phyloP scores from a whole-genome alignment of 2,113 vertebrate genomes.

The Pipra filicauda region DNA sequence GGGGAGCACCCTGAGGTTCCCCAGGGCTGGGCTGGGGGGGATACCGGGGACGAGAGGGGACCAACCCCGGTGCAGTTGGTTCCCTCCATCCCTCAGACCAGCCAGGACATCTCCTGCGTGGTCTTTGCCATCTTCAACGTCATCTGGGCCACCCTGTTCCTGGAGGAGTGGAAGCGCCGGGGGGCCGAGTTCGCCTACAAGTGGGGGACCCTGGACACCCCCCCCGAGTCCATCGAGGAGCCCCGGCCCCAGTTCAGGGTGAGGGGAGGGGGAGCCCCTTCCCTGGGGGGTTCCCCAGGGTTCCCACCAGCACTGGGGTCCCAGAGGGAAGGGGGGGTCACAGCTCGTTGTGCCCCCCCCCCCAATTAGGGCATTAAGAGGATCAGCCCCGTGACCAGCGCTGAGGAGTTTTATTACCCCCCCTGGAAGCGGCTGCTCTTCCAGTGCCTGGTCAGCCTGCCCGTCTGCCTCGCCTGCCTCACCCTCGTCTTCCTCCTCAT shows the following conservation, averaged over 20 bases:
- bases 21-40: rapidly evolving
- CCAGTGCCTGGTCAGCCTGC: constrained; percentile 92
- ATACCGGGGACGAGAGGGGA: rapidly evolving
- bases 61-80: background rate
- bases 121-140: constrained; percentile 97
- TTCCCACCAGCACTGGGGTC: background rate
- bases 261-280: background rate
- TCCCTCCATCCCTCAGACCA: constrained; percentile 77
- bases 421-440: constrained; percentile 92
- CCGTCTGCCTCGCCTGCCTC: constrained; percentile 90
- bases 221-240: constrained; percentile 89
- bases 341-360: rapidly evolving
- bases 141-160: constrained; percentile 93
- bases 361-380: constrained; percentile 82
- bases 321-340: background rate
- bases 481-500: constrained; percentile 92
- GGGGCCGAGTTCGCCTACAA: constrained; percentile 94
- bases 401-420: constrained; percentile 93
- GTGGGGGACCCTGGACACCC: constrained; percentile 93
- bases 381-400: constrained; percentile 90
- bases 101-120: constrained; percentile 95
- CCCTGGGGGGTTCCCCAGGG: no score
- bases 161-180: constrained; percentile 96
- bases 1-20: rapidly evolving
- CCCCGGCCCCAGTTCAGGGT: constrained; percentile 95